Base-by-base conservation (phyloP, 1,140 invertebrate species). In the Drosophila fuyamai region DNA sequence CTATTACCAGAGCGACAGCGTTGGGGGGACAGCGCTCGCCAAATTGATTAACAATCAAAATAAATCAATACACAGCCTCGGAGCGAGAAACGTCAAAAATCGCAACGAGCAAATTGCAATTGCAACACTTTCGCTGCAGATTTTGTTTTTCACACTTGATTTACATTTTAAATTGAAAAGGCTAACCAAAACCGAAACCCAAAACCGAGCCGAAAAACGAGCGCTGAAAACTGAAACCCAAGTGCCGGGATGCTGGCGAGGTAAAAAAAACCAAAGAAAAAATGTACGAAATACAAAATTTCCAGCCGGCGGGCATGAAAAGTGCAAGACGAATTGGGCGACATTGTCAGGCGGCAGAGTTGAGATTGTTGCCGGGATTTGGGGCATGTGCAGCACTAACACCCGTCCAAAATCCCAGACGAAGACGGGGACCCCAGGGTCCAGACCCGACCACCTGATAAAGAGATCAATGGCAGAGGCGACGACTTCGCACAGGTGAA, bases 141-240 rank as follows among this genome's bases (percentile, higher is more conserved):
- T 76, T 75, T 78, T 79, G 75, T 73, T 89, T 88, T 88, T 88
- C 84, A 88, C 84, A 88, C 84, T 88, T 88, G 84, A 88, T 88
- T 89, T 89, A 88, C 84, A 88, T 88, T 88, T 88, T 88, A 89
- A 88, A 88, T 88, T 88, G 83, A 88, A 88, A 86, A 86, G 81
- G 74, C 75, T 71, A 71, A 58, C 79, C 76, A 72, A 82, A 85
- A 79, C 75, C 63, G 71, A 76, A 76, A 81, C 78, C 56, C 38
- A 59, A 71, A 53, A 51, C 61, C 65, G 63, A 67, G 18, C 47
- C 40, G 41, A 68, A 46, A 66, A 67, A 40, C 36, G 60, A 68
- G 13, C 62, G 55, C 66, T 72, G 70, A 73, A 73, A 51, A 71
- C 66, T 51, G 67, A 72, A 59, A 46, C 44, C 68, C 41, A 36